These are phyloP conservation scores for Paramormyrops kingsleyae DNA, from an alignment of 2,113 vertebrate genomes.

Conservation along the genomic window DNA sequence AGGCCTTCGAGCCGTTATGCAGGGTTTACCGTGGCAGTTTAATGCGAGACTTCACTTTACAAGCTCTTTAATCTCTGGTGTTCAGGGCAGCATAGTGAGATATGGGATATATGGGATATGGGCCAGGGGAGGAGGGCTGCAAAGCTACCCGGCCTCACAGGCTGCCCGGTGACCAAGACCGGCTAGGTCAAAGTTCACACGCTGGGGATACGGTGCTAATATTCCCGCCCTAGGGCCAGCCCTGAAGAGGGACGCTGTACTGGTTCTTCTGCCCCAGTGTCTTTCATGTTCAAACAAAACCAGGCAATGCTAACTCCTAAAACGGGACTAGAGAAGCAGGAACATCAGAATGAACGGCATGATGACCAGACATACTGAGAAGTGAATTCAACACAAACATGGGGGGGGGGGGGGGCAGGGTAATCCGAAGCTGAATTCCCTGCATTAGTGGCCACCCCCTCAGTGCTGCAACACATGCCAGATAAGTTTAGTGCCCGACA, in stretches of 20 bases:
- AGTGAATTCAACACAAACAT: background rate
- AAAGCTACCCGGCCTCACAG: background rate
- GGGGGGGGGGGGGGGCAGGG: background rate
- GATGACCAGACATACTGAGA: background rate
- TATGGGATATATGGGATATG: background rate
- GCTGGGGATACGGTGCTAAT: background rate
- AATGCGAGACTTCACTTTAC: background rate
- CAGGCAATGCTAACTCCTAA: background rate
- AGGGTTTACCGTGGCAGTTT: background rate
- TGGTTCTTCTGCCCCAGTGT: background rate
- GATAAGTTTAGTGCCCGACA: constrained; percentile 10
- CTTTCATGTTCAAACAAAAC: background rate
- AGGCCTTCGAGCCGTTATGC: background rate
- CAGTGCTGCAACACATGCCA: background rate
- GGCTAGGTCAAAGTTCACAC: background rate
- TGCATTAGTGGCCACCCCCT: background rate
- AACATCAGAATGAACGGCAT: background rate
- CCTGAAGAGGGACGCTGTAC: background rate
- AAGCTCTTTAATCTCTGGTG: background rate
- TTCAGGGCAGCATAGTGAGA: background rate
- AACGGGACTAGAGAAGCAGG: background rate
- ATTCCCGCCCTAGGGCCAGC: background rate
- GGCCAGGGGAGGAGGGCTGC: background rate
- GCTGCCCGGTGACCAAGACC: background rate
- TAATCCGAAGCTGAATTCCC: background rate